phyloP scores from a whole-genome alignment of 1,140 invertebrate genomes.

The Prorops nasuta region DNA sequence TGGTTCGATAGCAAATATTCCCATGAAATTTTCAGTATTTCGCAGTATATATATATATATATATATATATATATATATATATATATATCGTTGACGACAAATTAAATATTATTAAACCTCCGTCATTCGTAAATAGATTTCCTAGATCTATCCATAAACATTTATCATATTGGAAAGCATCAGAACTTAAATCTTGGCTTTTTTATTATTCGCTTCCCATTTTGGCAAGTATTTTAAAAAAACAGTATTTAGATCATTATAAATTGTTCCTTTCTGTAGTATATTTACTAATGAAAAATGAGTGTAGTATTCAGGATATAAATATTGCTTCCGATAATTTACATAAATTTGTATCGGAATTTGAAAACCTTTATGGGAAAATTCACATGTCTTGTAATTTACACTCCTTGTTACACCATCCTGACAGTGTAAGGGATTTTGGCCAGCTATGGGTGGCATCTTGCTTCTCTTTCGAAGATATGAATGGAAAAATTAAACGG shows the following conservation, averaged over 20 bases:
- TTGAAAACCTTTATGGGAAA: constrained; percentile 3
- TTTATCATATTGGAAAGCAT: constrained; percentile 10
- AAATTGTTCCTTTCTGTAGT: neutral
- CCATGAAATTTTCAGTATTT: neutral
- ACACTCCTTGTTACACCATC: constrained; percentile 4
- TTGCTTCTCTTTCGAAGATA: constrained; percentile 13
- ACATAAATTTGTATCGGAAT: too few relatives aligned
- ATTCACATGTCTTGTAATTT: neutral
- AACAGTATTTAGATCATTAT: too few relatives aligned
- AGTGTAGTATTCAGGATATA: neutral
- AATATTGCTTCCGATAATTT: neutral
- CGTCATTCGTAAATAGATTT: constrained; percentile 2
- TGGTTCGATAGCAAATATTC: constrained; percentile 2
- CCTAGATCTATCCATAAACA: constrained; percentile 10
- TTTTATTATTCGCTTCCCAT: constrained; percentile 11
- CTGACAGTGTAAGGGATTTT: too few relatives aligned
- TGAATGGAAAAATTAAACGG: constrained; percentile 10
- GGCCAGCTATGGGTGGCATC: neutral
- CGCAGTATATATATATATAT: too few relatives aligned
- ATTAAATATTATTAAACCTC: constrained; percentile 2
- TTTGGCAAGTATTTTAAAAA: constrained; percentile 5
- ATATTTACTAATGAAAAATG: neutral
- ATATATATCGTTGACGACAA: neutral
- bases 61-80: too few relatives aligned
- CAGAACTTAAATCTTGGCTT: constrained; percentile 6